These are phyloP conservation scores for Kryphioiulus occultus DNA, from an alignment of 2,888 invertebrate genomes.

Conservation along the genomic window DNA sequence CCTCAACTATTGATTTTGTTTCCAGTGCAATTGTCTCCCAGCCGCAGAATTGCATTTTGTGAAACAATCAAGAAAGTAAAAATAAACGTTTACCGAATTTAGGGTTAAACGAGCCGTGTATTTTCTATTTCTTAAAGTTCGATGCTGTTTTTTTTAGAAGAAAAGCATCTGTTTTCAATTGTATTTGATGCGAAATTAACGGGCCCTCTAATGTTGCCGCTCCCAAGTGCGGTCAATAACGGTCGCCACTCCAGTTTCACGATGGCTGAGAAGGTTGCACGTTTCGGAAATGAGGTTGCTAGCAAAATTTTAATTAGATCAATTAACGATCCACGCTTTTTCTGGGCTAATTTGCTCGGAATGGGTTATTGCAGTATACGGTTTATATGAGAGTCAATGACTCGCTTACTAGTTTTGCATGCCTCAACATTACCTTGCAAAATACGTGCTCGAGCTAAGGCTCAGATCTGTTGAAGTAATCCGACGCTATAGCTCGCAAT, in stretches of 20 bases:
- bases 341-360: background rate
- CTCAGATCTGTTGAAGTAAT: too few relatives aligned
- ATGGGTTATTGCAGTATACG: background rate
- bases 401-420: too few relatives aligned
- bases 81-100: constrained; percentile 35
- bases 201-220: background rate
- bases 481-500: too few relatives aligned
- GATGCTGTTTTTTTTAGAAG: background rate
- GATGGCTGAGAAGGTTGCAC: background rate
- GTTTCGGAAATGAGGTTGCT: background rate
- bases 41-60: constrained; percentile 26
- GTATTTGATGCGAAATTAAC: constrained; percentile 7
- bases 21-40: constrained; percentile 22
- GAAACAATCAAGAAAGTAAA: constrained; percentile 35
- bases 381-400: background rate
- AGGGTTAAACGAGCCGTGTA: constrained; percentile 35
- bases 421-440: too few relatives aligned
- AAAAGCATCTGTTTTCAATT: background rate
- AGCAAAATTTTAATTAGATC: background rate
- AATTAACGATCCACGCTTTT: background rate
- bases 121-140: constrained; percentile 18
- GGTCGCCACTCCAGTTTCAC: background rate
- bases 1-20: constrained; percentile 31
- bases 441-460: too few relatives aligned
- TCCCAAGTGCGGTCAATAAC: background rate